Base-by-base conservation (phyloP, 2,113 vertebrate genomes). In the Dasyurus viverrinus region DNA sequence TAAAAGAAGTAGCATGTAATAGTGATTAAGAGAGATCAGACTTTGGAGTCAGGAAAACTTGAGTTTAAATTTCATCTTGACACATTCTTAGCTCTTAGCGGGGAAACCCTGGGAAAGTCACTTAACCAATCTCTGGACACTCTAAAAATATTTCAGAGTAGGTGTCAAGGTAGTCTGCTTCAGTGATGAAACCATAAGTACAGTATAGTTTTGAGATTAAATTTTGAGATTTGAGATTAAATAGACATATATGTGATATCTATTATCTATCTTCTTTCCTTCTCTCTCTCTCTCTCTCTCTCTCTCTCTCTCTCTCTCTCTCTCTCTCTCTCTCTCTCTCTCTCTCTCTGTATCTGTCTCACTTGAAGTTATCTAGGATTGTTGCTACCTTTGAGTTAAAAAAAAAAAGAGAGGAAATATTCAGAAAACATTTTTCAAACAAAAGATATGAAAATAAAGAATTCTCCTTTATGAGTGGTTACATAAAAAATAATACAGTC, bases 321-420 rank as follows among this genome's bases (percentile, higher is more conserved):
- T 50, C 6, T 50, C 50, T 0, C 50, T 8, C 8, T 5, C 50
- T 50, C 8, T 5, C 50, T 50, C 8, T 5, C 8, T 50, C 2
- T 4, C 47, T 47, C 47, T 50, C 8, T 50, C 8, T 50, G 50
- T 50, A 52, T 52, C 9, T 52, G 0, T 52, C 9, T 52, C 8
- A 7, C 50, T 52, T 52, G 9, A 52, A 52, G 10, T 93, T 90
- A 89, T 90, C 54, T 91, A 12, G 50, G 47, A 25, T 93, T 48
- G 94, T 36, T 91, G 60, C 60, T 90, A 76, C 93, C 92, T 96
- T 93, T 46, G 54, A 90, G 47, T 26, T 48, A 48, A 50, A 22
- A 30, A 25, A 60, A 2, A 54, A 92, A 93, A 84, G 22, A 46
- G 3, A 26, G 93, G 24, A 93, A 91, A 23, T 53, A 90, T 30